Base-by-base conservation (phyloP, 2,797 vertebrate species). In the Anas flavirostris region DNA sequence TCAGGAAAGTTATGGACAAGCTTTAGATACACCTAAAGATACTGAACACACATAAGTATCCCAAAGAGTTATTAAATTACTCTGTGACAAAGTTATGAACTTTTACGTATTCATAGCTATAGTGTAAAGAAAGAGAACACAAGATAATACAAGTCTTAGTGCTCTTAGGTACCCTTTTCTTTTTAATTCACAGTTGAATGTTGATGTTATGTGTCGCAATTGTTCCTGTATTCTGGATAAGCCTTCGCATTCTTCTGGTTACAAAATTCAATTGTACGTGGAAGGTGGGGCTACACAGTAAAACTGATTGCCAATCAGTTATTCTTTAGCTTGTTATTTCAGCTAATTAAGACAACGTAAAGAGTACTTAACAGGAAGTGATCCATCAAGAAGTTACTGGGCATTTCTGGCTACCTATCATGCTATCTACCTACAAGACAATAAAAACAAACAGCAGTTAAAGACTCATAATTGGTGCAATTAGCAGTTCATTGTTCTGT, bases 21-120 rank as follows among this genome's bases (percentile, higher is more conserved):
- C n/a, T 94, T 90, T 89, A 91, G 35, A 77, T 15, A 88, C 41
- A 83, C 39, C 60, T 58, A 91, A 90, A 92, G 84, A 87, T 79
- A 62, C 33, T 48, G 12, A 70, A 3, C 2, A 41, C 31, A 26
- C 37, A 0, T 43, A 82, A 82, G 56, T 11, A 7, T 55, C 52
- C 52, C 70, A 23, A 53, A 26, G 67, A 90, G 76, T 88, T 90
- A 83, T 41, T 74, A 62, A 50, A 55, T 33, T 70, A 74, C 39
- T 85, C 35, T 68, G 15, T 23, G 77, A 37, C 53, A 29, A 70
- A 76, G 37, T 64, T 77, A 60, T 7, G 11, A 88, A 59, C 48
- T 82, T 91, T 11, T 64, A 88, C 26, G 46, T 44, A 55, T 55
- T 78, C 31, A 55, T 12, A 44, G 53, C 53, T 74, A 62, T 37